phyloP scores from a whole-genome alignment of 2,113 vertebrate genomes.

The Pampusana beccarii region DNA sequence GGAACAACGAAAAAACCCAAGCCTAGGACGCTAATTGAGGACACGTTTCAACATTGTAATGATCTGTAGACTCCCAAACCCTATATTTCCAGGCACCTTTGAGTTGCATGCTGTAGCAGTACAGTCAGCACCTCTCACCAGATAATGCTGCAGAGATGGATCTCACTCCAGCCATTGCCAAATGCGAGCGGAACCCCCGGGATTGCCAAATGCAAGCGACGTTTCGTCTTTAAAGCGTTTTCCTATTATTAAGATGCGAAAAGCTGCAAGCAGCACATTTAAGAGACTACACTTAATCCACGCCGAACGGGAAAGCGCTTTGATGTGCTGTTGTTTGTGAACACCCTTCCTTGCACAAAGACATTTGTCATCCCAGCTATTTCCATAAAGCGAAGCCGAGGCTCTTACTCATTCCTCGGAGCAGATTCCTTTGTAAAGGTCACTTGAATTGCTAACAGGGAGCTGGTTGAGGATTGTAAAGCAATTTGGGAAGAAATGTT shows the following conservation, averaged over 20 bases:
- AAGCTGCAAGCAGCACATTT: background rate
- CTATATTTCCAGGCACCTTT: slow-evolving; percentile 77
- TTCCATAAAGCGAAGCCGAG: background rate
- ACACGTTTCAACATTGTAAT: slow-evolving; percentile 70
- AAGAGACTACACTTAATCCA: background rate
- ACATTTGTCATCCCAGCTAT: background rate
- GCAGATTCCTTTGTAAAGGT: background rate
- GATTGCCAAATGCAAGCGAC: background rate
- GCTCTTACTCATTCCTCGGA: background rate
- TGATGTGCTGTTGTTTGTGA: background rate
- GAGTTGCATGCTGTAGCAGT: slow-evolving; percentile 84
- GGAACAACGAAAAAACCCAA: background rate
- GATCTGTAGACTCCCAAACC: slow-evolving; percentile 85
- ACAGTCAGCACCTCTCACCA: slow-evolving; percentile 89
- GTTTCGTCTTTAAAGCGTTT: background rate
- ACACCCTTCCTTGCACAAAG: background rate
- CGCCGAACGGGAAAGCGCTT: background rate
- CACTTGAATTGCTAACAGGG: background rate
- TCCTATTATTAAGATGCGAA: background rate
- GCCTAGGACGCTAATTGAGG: slow-evolving; percentile 39
- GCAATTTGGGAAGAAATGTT: background rate
- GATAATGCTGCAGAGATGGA: slow-evolving; percentile 96
- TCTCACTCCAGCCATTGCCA: slow-evolving; percentile 57
- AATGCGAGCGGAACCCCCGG: background rate
- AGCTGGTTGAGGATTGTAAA: background rate